phyloP scores from a whole-genome alignment of 2,113 vertebrate genomes.

The Chlorodrepanis virens region DNA sequence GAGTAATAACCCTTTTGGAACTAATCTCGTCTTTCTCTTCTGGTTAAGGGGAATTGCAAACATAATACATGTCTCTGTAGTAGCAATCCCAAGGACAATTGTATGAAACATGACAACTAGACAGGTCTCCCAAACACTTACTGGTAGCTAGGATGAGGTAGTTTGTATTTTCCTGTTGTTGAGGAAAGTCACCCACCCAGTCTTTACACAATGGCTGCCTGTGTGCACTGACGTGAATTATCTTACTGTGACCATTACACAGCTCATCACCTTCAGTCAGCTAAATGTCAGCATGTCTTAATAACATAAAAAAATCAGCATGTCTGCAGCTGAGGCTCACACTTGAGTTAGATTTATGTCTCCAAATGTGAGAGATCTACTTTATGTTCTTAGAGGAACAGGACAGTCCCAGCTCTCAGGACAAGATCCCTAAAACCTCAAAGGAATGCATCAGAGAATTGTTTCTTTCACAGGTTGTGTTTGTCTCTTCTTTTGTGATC shows the following conservation, averaged over 20 bases:
- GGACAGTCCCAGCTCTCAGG: background rate
- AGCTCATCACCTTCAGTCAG: conserved; percentile 17
- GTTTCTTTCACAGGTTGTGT: background rate
- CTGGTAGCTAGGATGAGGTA: conserved; percentile 24
- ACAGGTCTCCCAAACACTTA: background rate
- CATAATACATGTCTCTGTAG: background rate
- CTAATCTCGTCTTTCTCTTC: background rate
- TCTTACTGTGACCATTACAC: background rate
- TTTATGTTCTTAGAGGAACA: background rate
- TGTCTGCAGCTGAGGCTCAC: background rate
- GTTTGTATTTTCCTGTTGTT: conserved; percentile 15
- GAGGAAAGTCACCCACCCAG: background rate
- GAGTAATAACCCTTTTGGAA: background rate
- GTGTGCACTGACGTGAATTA: background rate
- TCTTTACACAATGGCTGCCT: background rate
- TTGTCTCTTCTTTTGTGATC: background rate
- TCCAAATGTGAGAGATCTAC: background rate
- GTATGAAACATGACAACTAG: background rate
- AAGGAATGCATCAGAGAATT: background rate
- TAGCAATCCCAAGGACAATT: background rate
- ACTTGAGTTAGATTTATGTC: background rate
- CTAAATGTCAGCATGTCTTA: background rate
- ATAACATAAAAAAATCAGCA: background rate
- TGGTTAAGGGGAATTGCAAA: background rate
- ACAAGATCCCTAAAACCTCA: background rate